Evolutionary conservation across 2,113 vertebrate species (phyloP).

Genomic region (Labeo rohita): DNA sequence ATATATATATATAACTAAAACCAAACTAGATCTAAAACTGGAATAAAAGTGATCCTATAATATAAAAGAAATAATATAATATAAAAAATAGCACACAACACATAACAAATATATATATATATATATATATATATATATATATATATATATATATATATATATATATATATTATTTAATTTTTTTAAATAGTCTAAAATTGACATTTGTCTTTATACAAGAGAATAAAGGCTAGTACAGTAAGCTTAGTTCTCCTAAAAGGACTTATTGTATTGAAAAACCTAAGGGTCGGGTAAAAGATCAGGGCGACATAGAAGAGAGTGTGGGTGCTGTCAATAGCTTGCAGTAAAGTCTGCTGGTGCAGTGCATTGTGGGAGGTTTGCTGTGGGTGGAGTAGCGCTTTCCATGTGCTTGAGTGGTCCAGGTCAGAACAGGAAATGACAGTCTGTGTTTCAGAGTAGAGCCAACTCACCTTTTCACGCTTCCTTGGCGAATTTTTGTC

Average conservation of each 20-base stretch:
- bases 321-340: constrained; percentile 9
- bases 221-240: background rate
- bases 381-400: background rate
- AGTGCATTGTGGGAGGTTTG: constrained; percentile 11
- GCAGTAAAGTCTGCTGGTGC: background rate
- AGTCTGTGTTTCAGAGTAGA: background rate
- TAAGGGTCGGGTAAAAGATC: constrained; percentile 3
- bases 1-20: no score
- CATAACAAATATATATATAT: no score
- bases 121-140: no score
- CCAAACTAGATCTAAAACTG: no score
- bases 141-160: no score
- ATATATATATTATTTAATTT: background rate
- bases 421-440: constrained; percentile 7
- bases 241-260: background rate
- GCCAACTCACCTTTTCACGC: background rate
- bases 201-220: background rate
- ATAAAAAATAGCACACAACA: no score
- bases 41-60: no score
- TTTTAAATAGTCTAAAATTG: background rate
- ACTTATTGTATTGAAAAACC: constrained; percentile 15
- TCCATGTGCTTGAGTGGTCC: background rate
- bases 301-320: background rate
- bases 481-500: background rate
- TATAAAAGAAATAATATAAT: no score